These are phyloP conservation scores for Gnathonemus longibarbis DNA, from an alignment of 2,113 vertebrate species.

Conservation along the genomic window DNA sequence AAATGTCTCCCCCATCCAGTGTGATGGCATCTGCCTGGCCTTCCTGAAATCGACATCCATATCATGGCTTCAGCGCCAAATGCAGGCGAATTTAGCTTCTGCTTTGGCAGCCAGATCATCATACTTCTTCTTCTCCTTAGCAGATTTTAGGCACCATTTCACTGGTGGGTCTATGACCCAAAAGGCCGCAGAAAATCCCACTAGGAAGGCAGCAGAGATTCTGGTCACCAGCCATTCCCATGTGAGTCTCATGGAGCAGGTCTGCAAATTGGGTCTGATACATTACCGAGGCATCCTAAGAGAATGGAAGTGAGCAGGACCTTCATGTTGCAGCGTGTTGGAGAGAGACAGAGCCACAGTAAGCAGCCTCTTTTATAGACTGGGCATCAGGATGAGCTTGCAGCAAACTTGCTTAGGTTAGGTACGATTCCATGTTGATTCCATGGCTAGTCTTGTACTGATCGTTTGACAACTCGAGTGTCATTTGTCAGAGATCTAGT, in stretches of 20 bases:
- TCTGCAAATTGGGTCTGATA: not conserved
- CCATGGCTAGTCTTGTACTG: not conserved
- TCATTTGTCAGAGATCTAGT: not conserved
- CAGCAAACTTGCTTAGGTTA: not conserved
- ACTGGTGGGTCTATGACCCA: constrained; percentile 9
- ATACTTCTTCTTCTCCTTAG: constrained; percentile 45
- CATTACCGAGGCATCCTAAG: constrained; percentile 58
- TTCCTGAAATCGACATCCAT: constrained; percentile 46
- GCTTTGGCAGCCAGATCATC: not conserved
- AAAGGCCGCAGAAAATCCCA: constrained; percentile 27
- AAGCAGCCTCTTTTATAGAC: constrained; percentile 46
- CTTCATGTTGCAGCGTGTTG: constrained; percentile 45
- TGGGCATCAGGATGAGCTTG: constrained; percentile 15
- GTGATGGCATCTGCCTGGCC: constrained; percentile 70
- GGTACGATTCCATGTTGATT: too few relatives aligned
- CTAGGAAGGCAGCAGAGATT: constrained; percentile 10
- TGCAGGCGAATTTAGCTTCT: constrained; percentile 33
- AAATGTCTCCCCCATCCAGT: constrained; percentile 74
- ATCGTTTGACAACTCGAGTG: not conserved
- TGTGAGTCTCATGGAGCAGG: not conserved
- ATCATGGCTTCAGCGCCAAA: not conserved
- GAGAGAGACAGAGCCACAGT: not conserved
- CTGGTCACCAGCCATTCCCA: not conserved
- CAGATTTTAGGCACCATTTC: constrained; percentile 57
- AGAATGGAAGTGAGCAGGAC: constrained; percentile 36